Percentiles rank a stretch among this genome's conserved stretches.
Evolutionary conservation across 92 coral and sea anemone genomes (phyloP).

Genomic region (Phenganax marumi): DNA sequence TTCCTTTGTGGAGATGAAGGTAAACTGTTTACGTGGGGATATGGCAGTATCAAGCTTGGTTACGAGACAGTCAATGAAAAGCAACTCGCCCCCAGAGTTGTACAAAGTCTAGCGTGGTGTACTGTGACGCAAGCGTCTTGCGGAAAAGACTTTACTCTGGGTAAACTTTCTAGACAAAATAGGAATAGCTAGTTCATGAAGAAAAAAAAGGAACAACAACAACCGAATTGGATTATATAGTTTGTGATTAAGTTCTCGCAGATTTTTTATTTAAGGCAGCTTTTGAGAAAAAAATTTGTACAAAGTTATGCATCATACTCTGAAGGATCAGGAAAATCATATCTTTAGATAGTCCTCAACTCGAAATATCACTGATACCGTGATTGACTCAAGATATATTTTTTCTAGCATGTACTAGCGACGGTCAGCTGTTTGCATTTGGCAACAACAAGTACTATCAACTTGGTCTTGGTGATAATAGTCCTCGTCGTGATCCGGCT

Average conservation of each 20-base stretch:
- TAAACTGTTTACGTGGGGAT: slow-evolving; percentile 90
- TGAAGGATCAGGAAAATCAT: too few species aligned
- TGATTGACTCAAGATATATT: background rate
- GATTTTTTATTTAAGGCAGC: too few species aligned
- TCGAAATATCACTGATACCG: background rate
- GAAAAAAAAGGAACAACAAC: too few species aligned
- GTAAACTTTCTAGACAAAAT: slow-evolving; percentile 40
- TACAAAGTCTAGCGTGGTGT: slow-evolving; percentile 65
- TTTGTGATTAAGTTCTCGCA: too few species aligned
- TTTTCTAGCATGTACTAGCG: slow-evolving; percentile 67
- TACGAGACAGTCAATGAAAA: slow-evolving; percentile 69
- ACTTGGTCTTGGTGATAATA: slow-evolving; percentile 64
- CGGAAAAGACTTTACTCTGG: slow-evolving; percentile 82
- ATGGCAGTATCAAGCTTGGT: slow-evolving; percentile 82
- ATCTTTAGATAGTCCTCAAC: too few species aligned
- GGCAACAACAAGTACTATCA: slow-evolving; percentile 88
- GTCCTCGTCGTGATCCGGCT: slow-evolving; percentile 57
- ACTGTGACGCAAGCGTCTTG: slow-evolving; percentile 77
- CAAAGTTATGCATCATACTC: too few species aligned
- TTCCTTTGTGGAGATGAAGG: slow-evolving; percentile 56
- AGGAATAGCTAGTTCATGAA: background rate
- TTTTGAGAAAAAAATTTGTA: too few species aligned
- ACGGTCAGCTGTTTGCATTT: slow-evolving; percentile 81
- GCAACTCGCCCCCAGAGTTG: slow-evolving; percentile 70
- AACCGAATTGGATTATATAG: too few species aligned